These are phyloP conservation scores for Gila orcuttii DNA, from an alignment of 2,113 vertebrate species.

Conservation along the genomic window DNA sequence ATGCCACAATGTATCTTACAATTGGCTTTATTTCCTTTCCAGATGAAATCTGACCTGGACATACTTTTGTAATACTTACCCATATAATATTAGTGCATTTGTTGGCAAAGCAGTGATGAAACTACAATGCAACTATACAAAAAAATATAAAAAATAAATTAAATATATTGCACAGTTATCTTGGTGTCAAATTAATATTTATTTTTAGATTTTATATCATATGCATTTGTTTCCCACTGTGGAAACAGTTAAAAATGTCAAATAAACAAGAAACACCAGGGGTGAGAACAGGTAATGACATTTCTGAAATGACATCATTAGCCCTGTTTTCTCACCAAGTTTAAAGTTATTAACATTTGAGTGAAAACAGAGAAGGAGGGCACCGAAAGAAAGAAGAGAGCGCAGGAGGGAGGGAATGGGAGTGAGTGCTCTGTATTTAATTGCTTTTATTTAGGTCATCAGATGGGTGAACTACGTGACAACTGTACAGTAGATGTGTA, in stretches of 20 bases:
- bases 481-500: constrained; percentile 49
- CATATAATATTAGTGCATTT: not conserved
- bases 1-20: not conserved
- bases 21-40: not conserved
- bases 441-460: constrained; percentile 62
- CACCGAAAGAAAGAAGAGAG: constrained; percentile 9
- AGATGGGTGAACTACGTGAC: constrained; percentile 55
- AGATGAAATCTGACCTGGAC: not conserved
- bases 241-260: not conserved
- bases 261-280: not conserved
- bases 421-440: constrained; percentile 50
- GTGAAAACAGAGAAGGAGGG: constrained; percentile 4
- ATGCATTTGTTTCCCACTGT: not conserved
- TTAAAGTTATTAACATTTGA: constrained; percentile 26
- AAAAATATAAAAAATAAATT: not conserved
- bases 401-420: constrained; percentile 30
- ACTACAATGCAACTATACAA: not conserved
- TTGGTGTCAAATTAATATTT: not conserved
- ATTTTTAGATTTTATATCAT: not conserved
- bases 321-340: constrained; percentile 16
- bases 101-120: not conserved
- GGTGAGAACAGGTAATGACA: constrained; percentile 25
- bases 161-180: not conserved
- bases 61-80: not conserved
- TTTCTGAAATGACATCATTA: constrained; percentile 25